A percentile compares a stretch with the other conserved stretches of the same genome.
phyloP scores from a whole-genome alignment of 2,888 invertebrate species.

The Gymnosoma rotundatum region DNA sequence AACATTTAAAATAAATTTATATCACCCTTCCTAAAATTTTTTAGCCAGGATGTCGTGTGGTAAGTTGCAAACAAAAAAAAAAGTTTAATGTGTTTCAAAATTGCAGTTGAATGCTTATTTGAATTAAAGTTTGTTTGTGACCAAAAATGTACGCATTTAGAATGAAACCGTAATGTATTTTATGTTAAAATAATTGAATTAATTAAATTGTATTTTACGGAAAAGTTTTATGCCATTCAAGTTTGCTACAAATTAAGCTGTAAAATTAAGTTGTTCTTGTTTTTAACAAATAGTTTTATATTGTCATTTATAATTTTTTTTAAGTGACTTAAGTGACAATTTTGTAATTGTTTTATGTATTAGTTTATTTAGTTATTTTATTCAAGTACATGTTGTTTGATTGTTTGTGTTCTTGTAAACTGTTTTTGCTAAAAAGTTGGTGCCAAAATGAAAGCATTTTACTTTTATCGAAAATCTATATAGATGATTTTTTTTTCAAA shows the following conservation, averaged over 20 bases:
- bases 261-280: slow-evolving; percentile 11
- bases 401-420: slow-evolving; percentile 14
- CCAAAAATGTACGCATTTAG: slow-evolving; percentile 19
- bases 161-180: slow-evolving; percentile 33
- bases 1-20: slow-evolving; percentile 41
- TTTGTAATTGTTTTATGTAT: background rate
- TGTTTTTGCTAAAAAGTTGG: background rate
- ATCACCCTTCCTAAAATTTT: slow-evolving; percentile 41
- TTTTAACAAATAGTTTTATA: slow-evolving; percentile 5
- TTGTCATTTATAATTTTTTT: slow-evolving; percentile 37
- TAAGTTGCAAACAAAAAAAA: slow-evolving; percentile 54
- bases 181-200: slow-evolving; percentile 28
- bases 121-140: slow-evolving; percentile 40
- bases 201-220: slow-evolving; percentile 42
- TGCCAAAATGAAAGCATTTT: slow-evolving; percentile 29
- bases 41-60: slow-evolving; percentile 70
- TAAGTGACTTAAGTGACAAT: slow-evolving; percentile 45
- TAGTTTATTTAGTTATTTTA: slow-evolving; percentile 24
- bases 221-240: slow-evolving; percentile 37
- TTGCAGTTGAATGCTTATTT: slow-evolving; percentile 65
- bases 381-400: slow-evolving; percentile 6
- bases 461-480: slow-evolving; percentile 4
- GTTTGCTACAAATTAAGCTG: slow-evolving; percentile 30
- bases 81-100: slow-evolving; percentile 42
- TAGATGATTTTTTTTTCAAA: background rate